Percentiles rank a stretch among this genome's conserved stretches.
phyloP scores from a whole-genome alignment of 2,797 vertebrate genomes.

The Limnodromus scolopaceus region DNA sequence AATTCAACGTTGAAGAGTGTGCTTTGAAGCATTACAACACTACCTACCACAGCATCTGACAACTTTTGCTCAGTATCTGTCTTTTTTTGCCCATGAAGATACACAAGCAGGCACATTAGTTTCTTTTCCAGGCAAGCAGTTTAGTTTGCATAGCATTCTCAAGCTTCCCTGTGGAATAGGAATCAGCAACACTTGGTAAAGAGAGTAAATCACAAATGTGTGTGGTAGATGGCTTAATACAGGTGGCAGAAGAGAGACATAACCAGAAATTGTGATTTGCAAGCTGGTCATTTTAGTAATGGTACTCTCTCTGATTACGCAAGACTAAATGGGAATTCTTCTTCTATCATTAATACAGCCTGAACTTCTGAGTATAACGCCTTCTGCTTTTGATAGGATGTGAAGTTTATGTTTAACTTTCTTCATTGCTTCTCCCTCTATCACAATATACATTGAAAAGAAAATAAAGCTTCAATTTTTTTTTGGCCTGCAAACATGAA shows the following conservation, averaged over 20 bases:
- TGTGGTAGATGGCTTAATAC: background rate
- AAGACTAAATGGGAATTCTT: background rate
- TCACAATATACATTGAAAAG: background rate
- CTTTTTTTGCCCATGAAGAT: background rate
- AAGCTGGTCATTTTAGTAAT: background rate
- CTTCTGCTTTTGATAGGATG: background rate
- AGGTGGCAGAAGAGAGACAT: background rate
- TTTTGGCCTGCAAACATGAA: background rate
- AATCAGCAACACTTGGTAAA: background rate
- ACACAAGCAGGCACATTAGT: background rate
- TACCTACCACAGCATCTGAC: background rate
- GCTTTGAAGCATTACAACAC: background rate
- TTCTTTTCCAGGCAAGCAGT: background rate
- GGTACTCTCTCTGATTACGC: background rate
- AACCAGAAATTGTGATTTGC: background rate
- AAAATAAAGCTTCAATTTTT: background rate
- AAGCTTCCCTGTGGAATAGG: background rate
- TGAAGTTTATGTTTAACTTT: background rate
- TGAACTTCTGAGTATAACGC: background rate
- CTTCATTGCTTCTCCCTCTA: background rate
- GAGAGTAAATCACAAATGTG: background rate
- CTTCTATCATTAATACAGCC: background rate
- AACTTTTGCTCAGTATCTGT: background rate
- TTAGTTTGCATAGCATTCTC: background rate
- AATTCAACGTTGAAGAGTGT: background rate